Conservation (phyloP, 2,113 vertebrate genomes). For the Acrocephalus kingi region DNA sequence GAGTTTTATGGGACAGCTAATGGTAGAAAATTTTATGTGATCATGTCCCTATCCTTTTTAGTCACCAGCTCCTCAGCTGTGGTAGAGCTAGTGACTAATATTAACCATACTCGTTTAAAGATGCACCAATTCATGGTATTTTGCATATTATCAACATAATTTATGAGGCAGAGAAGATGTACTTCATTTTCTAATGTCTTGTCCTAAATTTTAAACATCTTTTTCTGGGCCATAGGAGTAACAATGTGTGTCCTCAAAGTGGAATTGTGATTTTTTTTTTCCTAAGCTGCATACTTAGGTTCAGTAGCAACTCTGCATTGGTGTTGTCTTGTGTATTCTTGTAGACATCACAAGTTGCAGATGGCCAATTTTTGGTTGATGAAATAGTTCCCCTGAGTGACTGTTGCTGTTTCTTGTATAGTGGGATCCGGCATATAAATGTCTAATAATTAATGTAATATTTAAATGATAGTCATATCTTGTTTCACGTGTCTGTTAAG, state of each 20-base stretch:
- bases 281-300: not conserved
- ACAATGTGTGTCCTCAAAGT: not conserved
- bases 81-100: not conserved
- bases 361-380: accelerated
- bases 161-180: not conserved
- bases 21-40: not conserved
- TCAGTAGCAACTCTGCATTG: not conserved
- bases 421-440: accelerated
- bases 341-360: not conserved
- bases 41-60: not conserved
- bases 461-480: not conserved
- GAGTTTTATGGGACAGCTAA: not conserved
- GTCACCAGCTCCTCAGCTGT: not conserved
- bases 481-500: not conserved
- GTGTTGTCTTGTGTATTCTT: not conserved
- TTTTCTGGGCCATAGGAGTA: not conserved
- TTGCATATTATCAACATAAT: not conserved
- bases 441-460: not conserved
- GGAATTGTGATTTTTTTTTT: not conserved
- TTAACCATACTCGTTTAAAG: not conserved
- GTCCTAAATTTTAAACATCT: not conserved
- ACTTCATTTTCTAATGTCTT: not conserved
- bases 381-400: not conserved
- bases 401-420: not conserved
- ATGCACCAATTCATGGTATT: not conserved